phyloP scores from a whole-genome alignment of 1,140 invertebrate genomes.

The Colletes latitarsis region DNA sequence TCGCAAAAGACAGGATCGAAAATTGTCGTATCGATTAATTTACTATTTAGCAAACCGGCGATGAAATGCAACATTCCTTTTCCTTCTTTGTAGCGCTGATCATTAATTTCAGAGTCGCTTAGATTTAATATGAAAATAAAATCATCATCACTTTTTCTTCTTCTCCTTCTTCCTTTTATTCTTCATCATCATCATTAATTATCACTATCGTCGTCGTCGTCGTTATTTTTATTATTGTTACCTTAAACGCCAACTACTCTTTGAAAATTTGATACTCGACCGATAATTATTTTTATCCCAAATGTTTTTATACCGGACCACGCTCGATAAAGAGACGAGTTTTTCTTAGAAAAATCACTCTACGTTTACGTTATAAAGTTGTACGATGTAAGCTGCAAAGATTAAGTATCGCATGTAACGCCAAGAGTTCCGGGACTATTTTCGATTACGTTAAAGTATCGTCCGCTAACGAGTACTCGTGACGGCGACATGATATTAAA shows the following conservation, averaged over 20 bases:
- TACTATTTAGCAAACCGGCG: too few species aligned
- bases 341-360: constrained; percentile 49
- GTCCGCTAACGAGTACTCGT: constrained; percentile 73
- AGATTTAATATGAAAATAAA: too few species aligned
- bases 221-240: too few species aligned
- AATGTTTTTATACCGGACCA: constrained; percentile 47
- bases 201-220: too few species aligned
- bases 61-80: too few species aligned
- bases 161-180: background rate
- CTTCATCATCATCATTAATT: too few species aligned
- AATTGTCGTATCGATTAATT: too few species aligned
- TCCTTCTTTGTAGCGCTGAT: too few species aligned
- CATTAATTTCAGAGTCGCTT: too few species aligned
- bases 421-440: background rate
- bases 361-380: background rate
- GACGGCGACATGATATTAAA: constrained; percentile 77
- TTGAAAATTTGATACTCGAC: background rate
- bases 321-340: constrained; percentile 68
- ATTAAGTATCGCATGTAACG: background rate
- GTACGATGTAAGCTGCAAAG: background rate
- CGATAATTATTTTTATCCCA: constrained; percentile 46
- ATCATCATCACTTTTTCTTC: background rate
- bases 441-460: constrained; percentile 65
- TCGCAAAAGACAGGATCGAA: too few species aligned
- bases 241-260: too few species aligned